A percentile compares a stretch with the other conserved stretches of the same genome.
Conservation (phyloP, 1,140 invertebrate species). For the Calephelis virginiensis region DNA sequence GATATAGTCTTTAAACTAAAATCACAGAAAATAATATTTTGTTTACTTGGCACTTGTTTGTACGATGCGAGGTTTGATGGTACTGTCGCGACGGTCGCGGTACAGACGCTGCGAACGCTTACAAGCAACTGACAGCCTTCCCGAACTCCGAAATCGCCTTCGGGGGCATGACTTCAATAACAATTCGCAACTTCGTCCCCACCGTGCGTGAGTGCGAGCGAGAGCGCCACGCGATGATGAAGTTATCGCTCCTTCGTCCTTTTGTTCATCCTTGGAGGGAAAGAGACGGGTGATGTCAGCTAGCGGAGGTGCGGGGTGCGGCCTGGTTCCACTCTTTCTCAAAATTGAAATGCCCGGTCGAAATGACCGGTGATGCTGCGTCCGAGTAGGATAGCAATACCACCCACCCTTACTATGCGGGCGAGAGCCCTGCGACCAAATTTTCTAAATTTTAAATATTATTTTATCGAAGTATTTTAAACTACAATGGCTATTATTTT, state of each 20-base stretch:
- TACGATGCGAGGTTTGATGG: conserved; percentile 43
- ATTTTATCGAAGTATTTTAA: conserved; percentile 38
- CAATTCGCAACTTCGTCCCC: conserved; percentile 78
- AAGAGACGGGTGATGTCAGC: conserved; percentile 46
- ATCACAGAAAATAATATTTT: conserved; percentile 46
- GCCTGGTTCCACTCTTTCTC: conserved; percentile 74
- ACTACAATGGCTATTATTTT: neutral
- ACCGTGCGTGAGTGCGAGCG: conserved; percentile 66
- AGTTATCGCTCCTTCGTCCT: conserved; percentile 76
- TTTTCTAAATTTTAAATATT: conserved; percentile 71
- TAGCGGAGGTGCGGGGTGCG: conserved; percentile 48
- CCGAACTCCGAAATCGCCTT: conserved; percentile 77
- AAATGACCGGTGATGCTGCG: conserved; percentile 77
- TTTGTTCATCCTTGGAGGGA: conserved; percentile 66
- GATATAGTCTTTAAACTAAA: conserved; percentile 36
- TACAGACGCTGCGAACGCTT: conserved; percentile 72
- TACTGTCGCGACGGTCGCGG: conserved; percentile 52
- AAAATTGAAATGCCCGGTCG: conserved; percentile 78
- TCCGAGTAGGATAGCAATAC: conserved; percentile 74
- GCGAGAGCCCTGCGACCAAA: conserved; percentile 62
- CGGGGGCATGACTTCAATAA: conserved; percentile 78
- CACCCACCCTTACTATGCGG: conserved; percentile 73
- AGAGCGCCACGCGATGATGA: conserved; percentile 68
- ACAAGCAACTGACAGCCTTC: conserved; percentile 77
- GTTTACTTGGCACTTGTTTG: conserved; percentile 61